These are phyloP conservation scores for Maconellicoccus hirsutus DNA, from an alignment of 1,140 invertebrate genomes.

Conservation along the genomic window DNA sequence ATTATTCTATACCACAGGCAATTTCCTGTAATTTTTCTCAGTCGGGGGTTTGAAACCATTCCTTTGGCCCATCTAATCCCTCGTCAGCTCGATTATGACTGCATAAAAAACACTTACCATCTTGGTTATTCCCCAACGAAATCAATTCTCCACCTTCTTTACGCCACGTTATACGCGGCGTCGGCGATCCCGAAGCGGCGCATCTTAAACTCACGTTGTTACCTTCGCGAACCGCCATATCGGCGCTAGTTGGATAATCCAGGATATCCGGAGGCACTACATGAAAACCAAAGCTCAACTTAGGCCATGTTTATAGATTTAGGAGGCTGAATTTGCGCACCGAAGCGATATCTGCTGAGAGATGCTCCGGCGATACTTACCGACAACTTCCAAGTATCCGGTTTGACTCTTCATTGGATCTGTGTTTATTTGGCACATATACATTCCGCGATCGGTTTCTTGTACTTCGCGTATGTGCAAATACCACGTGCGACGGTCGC, in stretches of 20 bases:
- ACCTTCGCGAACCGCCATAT: conserved; percentile 76
- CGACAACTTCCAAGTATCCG: conserved; percentile 73
- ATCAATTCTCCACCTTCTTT: conserved; percentile 49
- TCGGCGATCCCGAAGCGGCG: conserved; percentile 70
- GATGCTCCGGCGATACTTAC: too few relatives aligned
- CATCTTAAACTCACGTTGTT: conserved; percentile 73
- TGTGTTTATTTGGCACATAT: conserved; percentile 80
- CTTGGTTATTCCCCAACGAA: conserved; percentile 43
- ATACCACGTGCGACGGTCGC: conserved; percentile 74
- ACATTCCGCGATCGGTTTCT: conserved; percentile 70
- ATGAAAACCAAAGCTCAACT: conserved; percentile 36
- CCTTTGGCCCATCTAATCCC: too few relatives aligned
- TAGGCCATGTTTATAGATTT: too few relatives aligned
- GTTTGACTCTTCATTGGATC: conserved; percentile 77
- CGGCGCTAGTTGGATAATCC: conserved; percentile 64
- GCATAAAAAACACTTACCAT: conserved; percentile 39
- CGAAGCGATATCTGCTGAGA: too few relatives aligned
- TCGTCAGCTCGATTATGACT: too few relatives aligned
- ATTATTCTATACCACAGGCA: too few relatives aligned
- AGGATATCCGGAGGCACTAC: conserved; percentile 81
- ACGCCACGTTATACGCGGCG: conserved; percentile 72
- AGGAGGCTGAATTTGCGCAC: too few relatives aligned
- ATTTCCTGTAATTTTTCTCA: too few relatives aligned
- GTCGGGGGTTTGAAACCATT: too few relatives aligned
- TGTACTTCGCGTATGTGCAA: conserved; percentile 68